Evolutionary conservation across 1,140 invertebrate genomes (phyloP).

Genomic region (Megathymus violae): DNA sequence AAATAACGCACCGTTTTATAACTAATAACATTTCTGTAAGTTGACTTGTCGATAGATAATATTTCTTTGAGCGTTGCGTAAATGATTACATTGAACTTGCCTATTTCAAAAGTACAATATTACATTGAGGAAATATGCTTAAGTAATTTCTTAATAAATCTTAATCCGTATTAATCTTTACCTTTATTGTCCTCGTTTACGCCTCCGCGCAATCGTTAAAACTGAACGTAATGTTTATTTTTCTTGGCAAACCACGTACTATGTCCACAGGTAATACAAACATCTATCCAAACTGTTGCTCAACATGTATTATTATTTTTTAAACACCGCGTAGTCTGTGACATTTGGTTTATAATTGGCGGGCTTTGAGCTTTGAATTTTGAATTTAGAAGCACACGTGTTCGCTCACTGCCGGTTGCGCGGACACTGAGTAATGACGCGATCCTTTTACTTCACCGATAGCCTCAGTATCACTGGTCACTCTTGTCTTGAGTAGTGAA

Average conservation of each 20-base stretch:
- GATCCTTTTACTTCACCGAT: slow-evolving; percentile 64
- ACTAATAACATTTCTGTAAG: neutral
- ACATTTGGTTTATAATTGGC: slow-evolving; percentile 42
- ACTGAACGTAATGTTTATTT: slow-evolving; percentile 42
- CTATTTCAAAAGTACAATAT: too few species aligned
- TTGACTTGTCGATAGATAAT: neutral
- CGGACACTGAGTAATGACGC: slow-evolving; percentile 64
- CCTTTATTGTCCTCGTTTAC: slow-evolving; percentile 53
- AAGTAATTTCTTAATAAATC: slow-evolving; percentile 46
- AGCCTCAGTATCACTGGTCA: slow-evolving; percentile 61
- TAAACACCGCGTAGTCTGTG: slow-evolving; percentile 30
- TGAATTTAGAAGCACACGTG: slow-evolving; percentile 48
- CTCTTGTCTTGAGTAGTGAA: slow-evolving; percentile 41
- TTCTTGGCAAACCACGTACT: slow-evolving; percentile 37
- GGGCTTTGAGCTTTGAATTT: slow-evolving; percentile 42
- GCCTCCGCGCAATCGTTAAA: slow-evolving; percentile 45
- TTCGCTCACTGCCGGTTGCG: slow-evolving; percentile 52
- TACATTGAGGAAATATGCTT: too few species aligned
- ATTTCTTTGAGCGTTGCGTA: neutral
- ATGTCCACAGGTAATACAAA: slow-evolving; percentile 48
- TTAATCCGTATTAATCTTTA: slow-evolving; percentile 46
- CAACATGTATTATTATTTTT: slow-evolving; percentile 39
- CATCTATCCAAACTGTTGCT: slow-evolving; percentile 44
- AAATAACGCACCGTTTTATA: too few species aligned
- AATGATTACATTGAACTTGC: neutral